Evolutionary conservation across 2,797 vertebrate genomes (phyloP), one percentile per base, ranked within the genome.

Genomic region (Lutjanus campechanus): DNA sequence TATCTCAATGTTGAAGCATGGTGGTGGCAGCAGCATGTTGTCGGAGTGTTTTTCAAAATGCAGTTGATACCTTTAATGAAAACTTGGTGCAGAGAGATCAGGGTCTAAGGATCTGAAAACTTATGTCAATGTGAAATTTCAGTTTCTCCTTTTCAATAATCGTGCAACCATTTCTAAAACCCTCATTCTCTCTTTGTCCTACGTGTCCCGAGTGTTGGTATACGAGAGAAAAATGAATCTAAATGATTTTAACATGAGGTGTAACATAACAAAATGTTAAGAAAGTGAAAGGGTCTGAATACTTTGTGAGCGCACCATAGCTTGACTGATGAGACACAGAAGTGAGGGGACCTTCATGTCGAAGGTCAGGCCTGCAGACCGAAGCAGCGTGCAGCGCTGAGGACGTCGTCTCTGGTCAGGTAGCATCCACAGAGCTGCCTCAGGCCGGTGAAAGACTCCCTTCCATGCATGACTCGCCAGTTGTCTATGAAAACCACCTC

Each of bases 391-490:
- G 97, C 97, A 0, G 93, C 92, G 90, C 96, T 98, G 55, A 98
- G 94, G 73, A 97, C 75, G 0, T 99, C 97, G 0, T 99, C 98
- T 78, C 97, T 94, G 0, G 96, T 97, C 93, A 99, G 93, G 81
- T 99, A 99, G 81, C 98, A 99, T 36, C 98, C 98, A 0, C 98
- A 98, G n/a, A 99, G 92, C 84, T 97, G 96, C 65, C 97, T 95
- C 79, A 95, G 92, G 3, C 97, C 98, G 0, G 96, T 98, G 94
- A 99, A 99, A 0, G 97, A 96, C 46, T 99, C 97, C 68, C 97
- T 94, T 3, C 97, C 97, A 0, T 98, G 97, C 86, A 99, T 91
- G 10, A 98, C 95, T 0, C 97, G 95, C 97, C 97, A 98, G 95
- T 99, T 99, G 82, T 99, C 98, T 20, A 99, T 91, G 73, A 99